Evolutionary conservation across 2,797 vertebrate genomes (phyloP).

Genomic region (Sciaenops ocellatus): DNA sequence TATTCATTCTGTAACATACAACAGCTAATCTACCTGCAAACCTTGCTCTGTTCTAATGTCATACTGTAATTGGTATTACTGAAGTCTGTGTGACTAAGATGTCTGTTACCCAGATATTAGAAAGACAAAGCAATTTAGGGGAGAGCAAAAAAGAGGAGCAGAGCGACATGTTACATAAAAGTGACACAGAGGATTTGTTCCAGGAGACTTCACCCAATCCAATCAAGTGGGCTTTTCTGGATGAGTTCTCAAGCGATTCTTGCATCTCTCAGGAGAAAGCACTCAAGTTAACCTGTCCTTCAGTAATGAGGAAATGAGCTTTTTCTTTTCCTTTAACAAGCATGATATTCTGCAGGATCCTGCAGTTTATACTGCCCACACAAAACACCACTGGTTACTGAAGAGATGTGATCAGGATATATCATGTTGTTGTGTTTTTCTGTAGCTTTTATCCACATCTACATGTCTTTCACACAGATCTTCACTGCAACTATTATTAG

Average conservation of each 20-base stretch:
- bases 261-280: conserved; percentile 68
- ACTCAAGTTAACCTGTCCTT: conserved; percentile 72
- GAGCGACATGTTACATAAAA: conserved; percentile 71
- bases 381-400: background rate
- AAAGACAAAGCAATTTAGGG: conserved; percentile 69
- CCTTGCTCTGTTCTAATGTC: conserved; percentile 16
- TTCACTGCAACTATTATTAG: background rate
- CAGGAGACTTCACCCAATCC: conserved; percentile 78
- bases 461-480: background rate
- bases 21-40: conserved; percentile 20
- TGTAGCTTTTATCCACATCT: background rate
- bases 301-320: conserved; percentile 60
- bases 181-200: conserved; percentile 80
- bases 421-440: background rate
- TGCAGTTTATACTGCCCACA: background rate
- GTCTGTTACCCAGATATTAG: conserved; percentile 51
- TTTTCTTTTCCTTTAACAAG: conserved; percentile 13
- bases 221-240: conserved; percentile 83
- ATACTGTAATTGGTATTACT: conserved; percentile 28
- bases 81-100: conserved; percentile 36
- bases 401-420: background rate
- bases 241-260: conserved; percentile 75
- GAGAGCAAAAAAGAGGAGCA: conserved; percentile 42
- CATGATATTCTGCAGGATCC: conserved; percentile 19
- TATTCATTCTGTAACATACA: background rate